Evolutionary conservation across 2,113 vertebrate species (phyloP).

Genomic region (Chauna torquata): DNA sequence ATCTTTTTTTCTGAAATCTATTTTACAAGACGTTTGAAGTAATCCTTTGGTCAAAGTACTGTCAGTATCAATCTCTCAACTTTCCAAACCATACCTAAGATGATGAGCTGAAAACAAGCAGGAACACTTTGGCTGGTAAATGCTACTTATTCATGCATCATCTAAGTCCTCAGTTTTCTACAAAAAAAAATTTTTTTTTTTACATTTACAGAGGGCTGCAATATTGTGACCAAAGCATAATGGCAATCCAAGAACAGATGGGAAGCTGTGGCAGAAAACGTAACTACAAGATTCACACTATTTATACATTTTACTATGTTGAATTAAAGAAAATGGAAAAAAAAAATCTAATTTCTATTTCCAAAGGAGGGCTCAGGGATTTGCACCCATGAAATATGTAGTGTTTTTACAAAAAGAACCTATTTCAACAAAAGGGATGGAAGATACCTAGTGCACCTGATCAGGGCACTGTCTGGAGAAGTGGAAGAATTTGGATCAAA

Average conservation of each 20-base stretch:
- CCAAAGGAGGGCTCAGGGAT: background rate
- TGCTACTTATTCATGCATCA: background rate
- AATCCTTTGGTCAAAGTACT: background rate
- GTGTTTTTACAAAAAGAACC: background rate
- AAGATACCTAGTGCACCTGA: background rate
- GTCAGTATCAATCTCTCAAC: background rate
- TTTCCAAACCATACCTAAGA: background rate
- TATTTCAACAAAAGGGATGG: background rate
- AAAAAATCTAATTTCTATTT: fast-evolving
- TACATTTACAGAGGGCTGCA: background rate
- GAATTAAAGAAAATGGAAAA: background rate
- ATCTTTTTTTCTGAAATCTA: background rate
- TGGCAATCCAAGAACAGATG: background rate
- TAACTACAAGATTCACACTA: background rate
- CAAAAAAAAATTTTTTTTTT: too few relatives aligned
- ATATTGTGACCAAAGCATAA: background rate
- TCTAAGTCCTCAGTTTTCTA: background rate
- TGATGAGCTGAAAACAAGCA: background rate
- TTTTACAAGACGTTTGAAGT: background rate
- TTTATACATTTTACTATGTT: background rate
- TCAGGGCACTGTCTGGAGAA: background rate
- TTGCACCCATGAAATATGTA: background rate
- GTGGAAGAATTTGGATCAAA: background rate
- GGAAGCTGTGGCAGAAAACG: background rate
- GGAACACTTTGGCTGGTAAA: background rate